Percentiles rank a stretch among this genome's conserved stretches.
These are phyloP conservation scores for Siderastrea siderea DNA, from an alignment of 92 coral and sea anemone genomes.

Conservation along the genomic window DNA sequence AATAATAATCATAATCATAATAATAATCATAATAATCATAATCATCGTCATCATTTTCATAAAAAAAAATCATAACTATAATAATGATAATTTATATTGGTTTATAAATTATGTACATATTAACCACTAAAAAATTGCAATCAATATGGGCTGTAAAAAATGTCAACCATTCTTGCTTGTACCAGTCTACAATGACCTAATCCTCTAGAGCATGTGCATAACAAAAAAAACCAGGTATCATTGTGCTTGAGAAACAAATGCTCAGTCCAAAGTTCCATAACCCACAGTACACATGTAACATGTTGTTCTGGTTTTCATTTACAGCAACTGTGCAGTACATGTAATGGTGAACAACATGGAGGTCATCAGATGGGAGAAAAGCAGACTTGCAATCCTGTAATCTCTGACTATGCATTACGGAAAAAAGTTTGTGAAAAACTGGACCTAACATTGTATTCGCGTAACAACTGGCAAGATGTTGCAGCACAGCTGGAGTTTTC, in stretches of 20 bases:
- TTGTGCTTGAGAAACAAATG: too few species aligned
- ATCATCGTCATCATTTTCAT: too few species aligned
- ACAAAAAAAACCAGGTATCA: too few species aligned
- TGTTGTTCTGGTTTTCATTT: not conserved
- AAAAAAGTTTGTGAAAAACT: constrained; percentile 67
- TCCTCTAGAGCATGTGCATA: too few species aligned
- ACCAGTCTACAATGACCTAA: too few species aligned
- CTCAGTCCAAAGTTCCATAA: too few species aligned
- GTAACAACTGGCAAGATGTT: constrained; percentile 85
- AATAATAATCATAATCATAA: too few species aligned
- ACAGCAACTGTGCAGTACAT: constrained; percentile 6
- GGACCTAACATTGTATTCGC: constrained; percentile 63
- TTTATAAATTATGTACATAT: too few species aligned
- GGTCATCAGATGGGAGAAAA: not conserved
- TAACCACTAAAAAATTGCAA: not conserved
- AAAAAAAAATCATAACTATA: too few species aligned
- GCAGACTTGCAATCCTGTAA: not conserved
- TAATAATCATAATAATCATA: too few species aligned
- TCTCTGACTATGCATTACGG: constrained; percentile 57
- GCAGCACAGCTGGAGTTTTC: constrained; percentile 84
- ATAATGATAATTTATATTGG: too few species aligned
- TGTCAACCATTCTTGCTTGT: not conserved
- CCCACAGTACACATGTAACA: not conserved
- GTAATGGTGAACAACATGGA: not conserved
- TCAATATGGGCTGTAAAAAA: not conserved